A percentile compares a stretch with the other conserved stretches of the same genome.
These are phyloP conservation scores for Tetheella fluctuosa DNA, from an alignment of 2,888 invertebrate genomes.

Conservation along the genomic window DNA sequence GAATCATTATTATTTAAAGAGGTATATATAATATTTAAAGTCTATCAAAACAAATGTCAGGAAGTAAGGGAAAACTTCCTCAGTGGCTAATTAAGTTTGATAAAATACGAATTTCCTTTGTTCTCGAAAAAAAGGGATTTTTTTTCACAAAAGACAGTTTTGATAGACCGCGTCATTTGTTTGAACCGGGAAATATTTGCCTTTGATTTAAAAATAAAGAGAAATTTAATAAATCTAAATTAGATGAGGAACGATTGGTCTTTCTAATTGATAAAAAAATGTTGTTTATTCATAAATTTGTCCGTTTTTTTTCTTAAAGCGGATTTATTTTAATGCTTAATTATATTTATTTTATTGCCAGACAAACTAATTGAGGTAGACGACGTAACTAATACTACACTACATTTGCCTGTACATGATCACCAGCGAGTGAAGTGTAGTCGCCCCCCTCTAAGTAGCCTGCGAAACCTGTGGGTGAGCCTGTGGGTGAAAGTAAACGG, in stretches of 20 bases:
- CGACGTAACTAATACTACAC: too few species aligned
- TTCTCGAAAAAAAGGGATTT: slow-evolving; percentile 42
- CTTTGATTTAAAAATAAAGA: not conserved
- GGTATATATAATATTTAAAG: slow-evolving; percentile 22
- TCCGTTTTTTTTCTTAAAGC: not conserved
- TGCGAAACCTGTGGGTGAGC: too few species aligned
- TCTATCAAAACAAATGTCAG: slow-evolving; percentile 38
- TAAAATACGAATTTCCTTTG: slow-evolving; percentile 52
- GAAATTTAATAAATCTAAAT: not conserved
- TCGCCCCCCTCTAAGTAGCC: too few species aligned
- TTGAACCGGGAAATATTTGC: not conserved
- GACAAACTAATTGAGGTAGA: too few species aligned
- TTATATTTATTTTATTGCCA: too few species aligned
- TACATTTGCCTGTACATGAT: too few species aligned
- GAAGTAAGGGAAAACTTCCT: slow-evolving; percentile 37
- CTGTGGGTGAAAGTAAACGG: too few species aligned
- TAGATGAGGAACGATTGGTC: not conserved
- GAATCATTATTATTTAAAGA: not conserved
- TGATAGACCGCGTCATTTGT: slow-evolving; percentile 40
- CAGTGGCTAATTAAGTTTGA: slow-evolving; percentile 55
- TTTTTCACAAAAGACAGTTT: slow-evolving; percentile 38
- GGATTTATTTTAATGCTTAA: too few species aligned
- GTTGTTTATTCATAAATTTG: not conserved
- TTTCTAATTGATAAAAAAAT: too few species aligned
- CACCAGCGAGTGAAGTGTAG: too few species aligned